Conservation (phyloP, 2,113 vertebrate genomes). For the Psittacara wagleri region DNA sequence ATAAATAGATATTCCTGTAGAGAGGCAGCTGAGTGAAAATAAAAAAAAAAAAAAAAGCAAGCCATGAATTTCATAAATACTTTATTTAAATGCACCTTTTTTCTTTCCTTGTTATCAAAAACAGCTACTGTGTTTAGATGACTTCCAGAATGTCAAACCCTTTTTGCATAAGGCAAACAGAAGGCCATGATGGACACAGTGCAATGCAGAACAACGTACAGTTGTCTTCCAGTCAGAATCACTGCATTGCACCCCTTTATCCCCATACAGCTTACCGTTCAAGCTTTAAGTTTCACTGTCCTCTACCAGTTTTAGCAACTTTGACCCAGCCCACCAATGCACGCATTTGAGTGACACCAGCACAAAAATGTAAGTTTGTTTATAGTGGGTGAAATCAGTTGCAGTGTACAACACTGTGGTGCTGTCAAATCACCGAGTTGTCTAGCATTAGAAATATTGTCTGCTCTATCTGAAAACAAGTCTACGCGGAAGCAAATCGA, state of each 20-base stretch:
- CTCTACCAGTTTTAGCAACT: neutral
- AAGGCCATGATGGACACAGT: neutral
- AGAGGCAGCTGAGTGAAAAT: neutral
- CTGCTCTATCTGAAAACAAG: neutral
- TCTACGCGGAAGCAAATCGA: neutral
- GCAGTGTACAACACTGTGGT: neutral
- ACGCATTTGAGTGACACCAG: neutral
- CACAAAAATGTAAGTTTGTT: neutral
- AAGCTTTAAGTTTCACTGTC: neutral
- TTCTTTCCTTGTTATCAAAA: neutral
- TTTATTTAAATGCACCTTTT: neutral
- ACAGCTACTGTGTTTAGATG: neutral
- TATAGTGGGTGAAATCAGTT: neutral
- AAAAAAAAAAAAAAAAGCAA: neutral
- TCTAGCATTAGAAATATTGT: neutral
- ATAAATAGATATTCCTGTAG: neutral
- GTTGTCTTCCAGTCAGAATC: neutral
- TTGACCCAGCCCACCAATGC: neutral
- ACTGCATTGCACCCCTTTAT: neutral
- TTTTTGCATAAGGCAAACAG: neutral
- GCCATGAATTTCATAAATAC: neutral
- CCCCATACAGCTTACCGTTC: neutral
- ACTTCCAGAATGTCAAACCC: neutral
- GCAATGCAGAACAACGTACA: fast-evolving
- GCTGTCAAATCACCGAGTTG: neutral